Conservation (phyloP, 2,113 vertebrate species). For the Brachyhypopomus gauderio region DNA sequence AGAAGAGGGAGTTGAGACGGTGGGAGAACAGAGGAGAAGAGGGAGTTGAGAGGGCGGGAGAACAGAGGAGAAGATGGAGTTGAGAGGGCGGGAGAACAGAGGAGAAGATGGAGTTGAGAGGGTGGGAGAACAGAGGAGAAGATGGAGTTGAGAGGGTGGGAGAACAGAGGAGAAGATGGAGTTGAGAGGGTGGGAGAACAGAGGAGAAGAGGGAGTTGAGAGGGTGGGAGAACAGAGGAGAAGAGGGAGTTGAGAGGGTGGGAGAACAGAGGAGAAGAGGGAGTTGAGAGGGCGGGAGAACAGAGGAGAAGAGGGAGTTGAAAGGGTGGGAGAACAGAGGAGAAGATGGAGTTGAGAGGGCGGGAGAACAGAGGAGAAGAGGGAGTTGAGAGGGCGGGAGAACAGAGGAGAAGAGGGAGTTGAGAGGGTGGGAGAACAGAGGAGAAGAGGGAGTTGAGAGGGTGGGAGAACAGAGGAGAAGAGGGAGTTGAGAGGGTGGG, state of each 20-base stretch:
- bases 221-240: conserved; percentile 45
- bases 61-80: conserved; percentile 31
- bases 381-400: conserved; percentile 50
- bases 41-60: conserved; percentile 50
- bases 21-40: conserved; percentile 32
- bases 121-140: conserved; percentile 39
- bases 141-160: conserved; percentile 47
- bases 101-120: conserved; percentile 52
- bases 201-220: conserved; percentile 43
- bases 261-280: conserved; percentile 31
- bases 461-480: conserved; percentile 39
- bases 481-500: conserved; percentile 51
- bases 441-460: conserved; percentile 47
- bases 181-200: conserved; percentile 53
- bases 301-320: conserved; percentile 29
- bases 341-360: conserved; percentile 54
- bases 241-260: conserved; percentile 51
- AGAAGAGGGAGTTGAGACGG: conserved; percentile 51
- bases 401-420: conserved; percentile 33
- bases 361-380: conserved; percentile 32
- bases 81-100: too few relatives aligned
- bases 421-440: conserved; percentile 51
- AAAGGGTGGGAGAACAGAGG: too few relatives aligned
- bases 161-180: too few relatives aligned
- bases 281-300: conserved; percentile 50